Percentiles rank a stretch among this genome's conserved stretches.
These are phyloP conservation scores for Garra rufa DNA, from an alignment of 2,113 vertebrate species.

Conservation along the genomic window DNA sequence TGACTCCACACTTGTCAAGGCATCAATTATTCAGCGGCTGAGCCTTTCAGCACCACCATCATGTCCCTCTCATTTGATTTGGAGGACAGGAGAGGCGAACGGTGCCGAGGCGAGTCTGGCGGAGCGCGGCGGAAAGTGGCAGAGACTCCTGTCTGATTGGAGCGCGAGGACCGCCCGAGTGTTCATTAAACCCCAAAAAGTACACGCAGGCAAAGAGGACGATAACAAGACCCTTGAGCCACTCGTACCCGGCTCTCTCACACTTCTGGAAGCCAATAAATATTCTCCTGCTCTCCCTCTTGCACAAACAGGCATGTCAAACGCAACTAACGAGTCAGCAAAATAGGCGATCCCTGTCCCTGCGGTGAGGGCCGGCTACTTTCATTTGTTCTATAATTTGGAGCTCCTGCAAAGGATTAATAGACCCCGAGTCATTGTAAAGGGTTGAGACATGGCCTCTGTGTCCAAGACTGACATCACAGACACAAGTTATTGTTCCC, in stretches of 20 bases:
- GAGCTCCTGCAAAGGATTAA: slow-evolving; percentile 39
- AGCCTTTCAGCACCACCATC: slow-evolving; percentile 49
- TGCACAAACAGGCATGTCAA: slow-evolving; percentile 63
- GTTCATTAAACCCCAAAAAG: slow-evolving; percentile 60
- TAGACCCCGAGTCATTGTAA: not conserved
- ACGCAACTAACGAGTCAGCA: slow-evolving; percentile 47
- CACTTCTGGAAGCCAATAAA: slow-evolving; percentile 72
- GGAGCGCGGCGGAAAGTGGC: slow-evolving; percentile 58
- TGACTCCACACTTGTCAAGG: slow-evolving; percentile 48
- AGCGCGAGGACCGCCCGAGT: slow-evolving; percentile 42
- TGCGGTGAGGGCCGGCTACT: slow-evolving; percentile 15
- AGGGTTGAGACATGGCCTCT: not conserved
- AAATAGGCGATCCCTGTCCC: slow-evolving; percentile 34
- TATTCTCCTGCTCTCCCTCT: slow-evolving; percentile 75
- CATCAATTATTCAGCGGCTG: slow-evolving; percentile 59
- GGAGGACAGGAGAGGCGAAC: slow-evolving; percentile 30
- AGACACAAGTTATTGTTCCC: slow-evolving; percentile 26
- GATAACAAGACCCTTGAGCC: slow-evolving; percentile 79
- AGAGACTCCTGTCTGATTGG: slow-evolving; percentile 50
- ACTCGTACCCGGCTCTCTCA: slow-evolving; percentile 65
- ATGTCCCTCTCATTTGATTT: slow-evolving; percentile 44
- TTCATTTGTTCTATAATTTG: slow-evolving; percentile 45
- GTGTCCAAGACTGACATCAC: slow-evolving; percentile 33
- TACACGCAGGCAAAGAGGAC: slow-evolving; percentile 70
- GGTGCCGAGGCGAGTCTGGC: slow-evolving; percentile 26